Conservation (phyloP, 2,888 invertebrate species). For the Adela reaumurella region DNA sequence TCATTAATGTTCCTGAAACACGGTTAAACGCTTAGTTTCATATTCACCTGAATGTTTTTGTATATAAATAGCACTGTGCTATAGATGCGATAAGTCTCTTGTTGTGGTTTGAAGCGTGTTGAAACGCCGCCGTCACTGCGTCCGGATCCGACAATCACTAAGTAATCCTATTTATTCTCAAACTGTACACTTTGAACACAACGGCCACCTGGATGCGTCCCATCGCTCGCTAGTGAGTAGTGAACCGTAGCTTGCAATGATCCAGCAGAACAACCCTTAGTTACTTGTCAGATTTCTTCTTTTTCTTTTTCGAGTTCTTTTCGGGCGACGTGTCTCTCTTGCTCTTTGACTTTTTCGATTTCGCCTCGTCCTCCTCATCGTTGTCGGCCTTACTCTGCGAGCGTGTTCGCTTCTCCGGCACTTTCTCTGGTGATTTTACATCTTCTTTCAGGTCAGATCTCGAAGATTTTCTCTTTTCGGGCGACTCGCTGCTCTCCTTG, state of each 20-base stretch:
- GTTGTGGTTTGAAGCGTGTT: no score
- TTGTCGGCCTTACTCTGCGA: not conserved
- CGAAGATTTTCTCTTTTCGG: slow-evolving; percentile 4
- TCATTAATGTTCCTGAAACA: no score
- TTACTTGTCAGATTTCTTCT: slow-evolving; percentile 37
- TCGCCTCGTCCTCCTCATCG: no score
- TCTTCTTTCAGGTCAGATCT: no score
- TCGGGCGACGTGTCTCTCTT: slow-evolving; percentile 21
- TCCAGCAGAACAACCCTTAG: slow-evolving; percentile 6
- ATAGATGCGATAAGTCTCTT: no score
- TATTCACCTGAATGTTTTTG: no score
- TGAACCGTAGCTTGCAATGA: not conserved
- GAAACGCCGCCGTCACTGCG: no score
- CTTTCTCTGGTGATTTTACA: no score
- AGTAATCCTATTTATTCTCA: no score
- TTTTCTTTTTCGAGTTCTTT: slow-evolving; percentile 23
- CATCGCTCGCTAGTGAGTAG: not conserved
- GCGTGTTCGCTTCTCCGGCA: slow-evolving; percentile 2
- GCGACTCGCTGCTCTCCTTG: not conserved
- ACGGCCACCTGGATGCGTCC: not conserved
- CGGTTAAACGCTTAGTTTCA: no score
- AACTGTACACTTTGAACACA: not conserved
- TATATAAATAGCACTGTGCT: no score
- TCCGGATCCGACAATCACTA: no score
- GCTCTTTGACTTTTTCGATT: slow-evolving; percentile 15